Base-by-base conservation (phyloP, 2,888 invertebrate species). In the Pyrrhia umbra region DNA sequence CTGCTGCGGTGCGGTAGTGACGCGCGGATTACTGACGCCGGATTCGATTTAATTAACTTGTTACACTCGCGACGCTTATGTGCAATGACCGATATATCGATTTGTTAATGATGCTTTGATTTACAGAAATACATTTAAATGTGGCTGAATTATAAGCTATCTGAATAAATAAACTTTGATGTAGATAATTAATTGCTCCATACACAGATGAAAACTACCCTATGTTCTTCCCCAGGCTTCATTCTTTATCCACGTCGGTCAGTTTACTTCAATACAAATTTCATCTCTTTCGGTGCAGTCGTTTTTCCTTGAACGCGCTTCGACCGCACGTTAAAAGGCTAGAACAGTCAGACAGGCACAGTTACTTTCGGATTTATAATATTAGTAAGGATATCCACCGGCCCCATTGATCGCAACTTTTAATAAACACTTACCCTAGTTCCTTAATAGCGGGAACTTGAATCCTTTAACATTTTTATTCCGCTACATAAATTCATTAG, bases 1-100 rank as follows among this genome's bases (percentile, higher is more conserved):
- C 9, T 34, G 34, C n/a, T 34, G 34, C 40, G 34, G 39, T 8
- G n/a, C n/a, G 52, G n/a, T 50, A 10, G 23, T 16, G 75, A 61
- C 67, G 59, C 70, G 71, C 66, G 80, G 81, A 79, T 85, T 86
- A 80, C 79, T 78, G 82, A 80, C 84, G 85, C 88, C 85, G 82
- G 85, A 84, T 86, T 83, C 82, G 72, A 79, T 86, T 88, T 90
- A 90, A 91, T 91, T 90, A 90, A 90, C 87, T 88, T 87, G 87
- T 88, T 85, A 87, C 82, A 82, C 67, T 69, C 72, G 75, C 76
- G 77, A 78, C 67, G 70, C 77, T 39, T 25, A 42, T 43, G 21
- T 52, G 27, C 50, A 21, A 34, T 49, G 27, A 21, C 23, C 40
- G 43, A 57, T 59, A 59, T 39, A 45, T 67, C 34, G 39, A 49